Evolutionary conservation across 2,113 vertebrate genomes (phyloP), one percentile per base, ranked within the genome.

Genomic region (Galeopterus variegatus): DNA sequence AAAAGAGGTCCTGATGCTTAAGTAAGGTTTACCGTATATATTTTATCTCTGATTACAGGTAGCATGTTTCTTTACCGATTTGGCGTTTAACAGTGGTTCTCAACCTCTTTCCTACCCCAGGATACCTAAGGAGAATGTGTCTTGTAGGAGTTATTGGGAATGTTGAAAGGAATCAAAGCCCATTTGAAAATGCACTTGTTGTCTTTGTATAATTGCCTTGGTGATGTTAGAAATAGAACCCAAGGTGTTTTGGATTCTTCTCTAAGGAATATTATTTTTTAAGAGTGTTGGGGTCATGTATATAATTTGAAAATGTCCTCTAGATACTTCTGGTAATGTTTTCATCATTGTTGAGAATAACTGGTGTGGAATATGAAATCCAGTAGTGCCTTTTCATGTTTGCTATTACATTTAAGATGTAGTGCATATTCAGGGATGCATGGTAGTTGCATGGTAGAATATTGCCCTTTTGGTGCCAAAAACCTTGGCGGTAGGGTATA

Each of bases 191-290:
- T 77, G 36, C 28, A 45, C 48, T 60, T 73, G 11, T 24, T 84
- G 54, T 86, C 31, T 94, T 72, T 82, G 65, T 96, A 36, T 94
- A 50, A n/a, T 33, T 92, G 31, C 19, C 4, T 89, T 86, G 70
- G n/a, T 36, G 69, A 80, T 89, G 56, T 89, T 86, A 87, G 86
- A 97, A 72, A 26, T 72, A 88, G 76, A 92, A 62, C 69, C 31
- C n/a, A 89, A 79, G 24, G 26, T 88, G 17, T 90, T 94, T 70
- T 58, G 81, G 45, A 60, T 88, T 73, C 28, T 36, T 90, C 13
- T 86, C 14, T 45, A 52, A 87, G 50, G 3, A 60, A 6, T 24
- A 50, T 93, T 62, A 62, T 73, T 84, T 90, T 80, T 92, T 60
- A 88, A 72, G 64, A 89, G 36, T 19, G 7, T 54, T 93, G 48